Percentiles rank a stretch among this genome's conserved stretches.
Conservation (phyloP, 2,113 vertebrate species). For the Callochromis pleurospilus region DNA sequence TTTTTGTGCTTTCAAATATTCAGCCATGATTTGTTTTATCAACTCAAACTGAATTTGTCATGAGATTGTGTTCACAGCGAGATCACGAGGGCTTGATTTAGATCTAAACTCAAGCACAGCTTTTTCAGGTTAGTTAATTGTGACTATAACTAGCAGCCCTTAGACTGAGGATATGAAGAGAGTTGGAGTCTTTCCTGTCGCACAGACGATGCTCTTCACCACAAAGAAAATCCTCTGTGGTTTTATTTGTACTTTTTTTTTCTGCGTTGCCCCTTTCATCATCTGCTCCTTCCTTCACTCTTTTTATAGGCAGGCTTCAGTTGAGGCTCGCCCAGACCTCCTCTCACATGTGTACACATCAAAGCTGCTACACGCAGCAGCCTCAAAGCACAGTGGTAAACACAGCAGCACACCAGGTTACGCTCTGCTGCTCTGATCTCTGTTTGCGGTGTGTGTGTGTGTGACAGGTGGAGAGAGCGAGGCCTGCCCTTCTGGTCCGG, state of each 20-base stretch:
- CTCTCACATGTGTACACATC: not conserved
- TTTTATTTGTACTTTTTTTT: not conserved
- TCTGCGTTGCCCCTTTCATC: not conserved
- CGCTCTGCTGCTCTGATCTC: not conserved
- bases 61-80: not conserved
- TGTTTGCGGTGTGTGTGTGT: not conserved
- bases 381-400: not conserved
- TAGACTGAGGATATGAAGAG: not conserved
- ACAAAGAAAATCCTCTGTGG: not conserved
- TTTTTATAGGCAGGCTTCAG: not conserved
- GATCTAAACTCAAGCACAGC: not conserved
- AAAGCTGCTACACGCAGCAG: not conserved
- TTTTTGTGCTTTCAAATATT: not conserved
- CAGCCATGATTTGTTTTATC: not conserved
- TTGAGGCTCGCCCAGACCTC: not conserved
- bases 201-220: not conserved
- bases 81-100: not conserved
- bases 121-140: not conserved
- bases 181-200: not conserved
- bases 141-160: not conserved
- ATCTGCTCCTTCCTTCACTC: not conserved
- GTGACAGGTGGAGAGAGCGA: slow-evolving; percentile 79
- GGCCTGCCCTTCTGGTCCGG: slow-evolving; percentile 70
- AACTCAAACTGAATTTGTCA: not conserved
- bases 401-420: not conserved